Evolutionary conservation across 1,140 invertebrate species (phyloP).

Genomic region (Triops cancriformis): DNA sequence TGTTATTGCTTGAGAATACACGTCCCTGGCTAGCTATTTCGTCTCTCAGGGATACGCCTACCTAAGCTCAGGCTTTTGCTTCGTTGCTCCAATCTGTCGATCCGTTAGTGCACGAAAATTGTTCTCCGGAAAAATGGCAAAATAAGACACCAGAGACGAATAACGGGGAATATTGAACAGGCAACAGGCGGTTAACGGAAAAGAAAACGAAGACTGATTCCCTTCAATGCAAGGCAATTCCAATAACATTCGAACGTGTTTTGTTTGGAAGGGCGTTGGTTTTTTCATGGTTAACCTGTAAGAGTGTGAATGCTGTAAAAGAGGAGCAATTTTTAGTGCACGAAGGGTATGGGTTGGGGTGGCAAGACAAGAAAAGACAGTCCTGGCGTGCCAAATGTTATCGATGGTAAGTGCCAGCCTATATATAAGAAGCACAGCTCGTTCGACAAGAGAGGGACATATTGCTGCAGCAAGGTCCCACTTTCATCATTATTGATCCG

Average conservation of each 20-base stretch:
- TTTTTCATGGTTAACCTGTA: too few relatives aligned
- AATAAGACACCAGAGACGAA: too few relatives aligned
- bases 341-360: background rate
- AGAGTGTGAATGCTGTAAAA: background rate
- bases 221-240: too few relatives aligned
- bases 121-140: too few relatives aligned
- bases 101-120: too few relatives aligned
- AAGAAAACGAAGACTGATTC: too few relatives aligned
- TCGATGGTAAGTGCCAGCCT: background rate
- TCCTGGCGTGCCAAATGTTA: constrained; percentile 5
- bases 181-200: too few relatives aligned
- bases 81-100: too few relatives aligned
- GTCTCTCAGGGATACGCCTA: background rate
- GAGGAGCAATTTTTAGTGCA: background rate
- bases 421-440: background rate
- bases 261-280: too few relatives aligned
- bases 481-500: constrained; percentile 14
- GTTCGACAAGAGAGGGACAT: background rate
- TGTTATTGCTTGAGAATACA: constrained; percentile 14
- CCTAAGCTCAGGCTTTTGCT: background rate
- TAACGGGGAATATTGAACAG: too few relatives aligned
- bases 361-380: background rate
- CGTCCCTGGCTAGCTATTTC: background rate
- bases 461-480: constrained; percentile 10
- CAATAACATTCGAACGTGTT: too few relatives aligned